Base-by-base conservation (phyloP, 1,140 invertebrate species). In the Pachyrhynchus sulphureomaculatus region DNA sequence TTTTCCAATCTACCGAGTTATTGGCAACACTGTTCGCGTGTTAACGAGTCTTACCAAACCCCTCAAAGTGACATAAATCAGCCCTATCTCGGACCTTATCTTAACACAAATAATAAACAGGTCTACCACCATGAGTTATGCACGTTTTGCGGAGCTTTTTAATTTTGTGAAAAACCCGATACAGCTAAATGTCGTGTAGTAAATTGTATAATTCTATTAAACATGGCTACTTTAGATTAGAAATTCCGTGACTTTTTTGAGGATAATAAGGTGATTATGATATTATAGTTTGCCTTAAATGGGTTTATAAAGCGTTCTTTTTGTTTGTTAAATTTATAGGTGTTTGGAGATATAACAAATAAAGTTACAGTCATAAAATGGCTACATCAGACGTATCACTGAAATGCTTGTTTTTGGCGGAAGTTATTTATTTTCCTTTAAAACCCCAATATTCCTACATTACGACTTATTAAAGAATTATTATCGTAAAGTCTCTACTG, bases 181-280 rank as follows among this genome's bases (percentile, higher is more conserved):
- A 67, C 56, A 62, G 52, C 62, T 65, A 61, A 34, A 53, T 70
- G 57, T 70, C 68, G 68, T 70, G 68, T 70, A 67, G 29, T 66
- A 66, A 70, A 70, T 68, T 68, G 68, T 70, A 70, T 70, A 70
- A 70, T 70, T 68, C 62, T 66, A 68, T 70, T 68, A 66, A 68
- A 70, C 68, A 70, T 49, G 64, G 55, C 62, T 68, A 66, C 59
- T 70, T 70, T 67, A 70, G 68, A 70, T 70, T 68, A 51, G 61
- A 41, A 64, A 60, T 68, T 66, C 62, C 68, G 68, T 70, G 68
- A 70, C 68, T 62, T 49, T 68, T n/a, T 66, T 21, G 56, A 33
- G 17, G 26, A 47, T 21, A 62, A 58, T 57, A 58, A 51, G 39
- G 26, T 54, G 53, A 62, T 66, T 66, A 66, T 63, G 44, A 51